phyloP scores from a whole-genome alignment of 2,888 invertebrate genomes.

The Stomorhina lunata region DNA sequence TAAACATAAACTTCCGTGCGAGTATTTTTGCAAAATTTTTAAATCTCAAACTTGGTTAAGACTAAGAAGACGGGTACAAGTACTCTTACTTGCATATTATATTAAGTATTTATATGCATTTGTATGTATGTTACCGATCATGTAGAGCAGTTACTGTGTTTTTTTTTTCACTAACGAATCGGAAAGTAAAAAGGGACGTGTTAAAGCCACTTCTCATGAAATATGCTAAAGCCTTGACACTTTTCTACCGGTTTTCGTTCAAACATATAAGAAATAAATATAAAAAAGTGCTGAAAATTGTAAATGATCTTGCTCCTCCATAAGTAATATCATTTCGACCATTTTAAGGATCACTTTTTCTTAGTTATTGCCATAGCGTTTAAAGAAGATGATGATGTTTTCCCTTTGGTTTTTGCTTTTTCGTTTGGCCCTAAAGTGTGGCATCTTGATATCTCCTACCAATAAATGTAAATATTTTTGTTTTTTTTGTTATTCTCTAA shows the following conservation, averaged over 20 bases:
- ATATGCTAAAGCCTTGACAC: constrained; percentile 78
- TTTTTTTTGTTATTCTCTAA: constrained; percentile 7
- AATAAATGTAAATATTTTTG: constrained; percentile 60
- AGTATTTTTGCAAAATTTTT: too few relatives aligned
- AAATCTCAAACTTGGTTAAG: neutral
- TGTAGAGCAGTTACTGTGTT: constrained; percentile 13
- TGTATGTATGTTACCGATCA: neutral
- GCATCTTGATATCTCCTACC: constrained; percentile 66
- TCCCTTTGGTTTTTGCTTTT: neutral
- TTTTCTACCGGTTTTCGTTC: constrained; percentile 72
- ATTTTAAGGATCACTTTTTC: constrained; percentile 30
- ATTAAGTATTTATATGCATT: neutral
- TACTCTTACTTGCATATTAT: neutral
- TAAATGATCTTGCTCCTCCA: constrained; percentile 3
- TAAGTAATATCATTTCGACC: constrained; percentile 59
- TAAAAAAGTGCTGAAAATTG: neutral
- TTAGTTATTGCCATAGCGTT: constrained; percentile 28
- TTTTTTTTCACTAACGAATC: constrained; percentile 64
- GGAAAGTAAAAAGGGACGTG: constrained; percentile 67
- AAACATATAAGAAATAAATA: neutral
- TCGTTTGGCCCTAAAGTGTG: constrained; percentile 62
- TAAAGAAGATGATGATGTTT: constrained; percentile 29
- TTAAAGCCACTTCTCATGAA: constrained; percentile 76
- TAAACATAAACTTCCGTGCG: neutral
- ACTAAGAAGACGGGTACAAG: neutral